Base-by-base conservation (phyloP, 2,888 invertebrate species). In the Epinotia bilunana region DNA sequence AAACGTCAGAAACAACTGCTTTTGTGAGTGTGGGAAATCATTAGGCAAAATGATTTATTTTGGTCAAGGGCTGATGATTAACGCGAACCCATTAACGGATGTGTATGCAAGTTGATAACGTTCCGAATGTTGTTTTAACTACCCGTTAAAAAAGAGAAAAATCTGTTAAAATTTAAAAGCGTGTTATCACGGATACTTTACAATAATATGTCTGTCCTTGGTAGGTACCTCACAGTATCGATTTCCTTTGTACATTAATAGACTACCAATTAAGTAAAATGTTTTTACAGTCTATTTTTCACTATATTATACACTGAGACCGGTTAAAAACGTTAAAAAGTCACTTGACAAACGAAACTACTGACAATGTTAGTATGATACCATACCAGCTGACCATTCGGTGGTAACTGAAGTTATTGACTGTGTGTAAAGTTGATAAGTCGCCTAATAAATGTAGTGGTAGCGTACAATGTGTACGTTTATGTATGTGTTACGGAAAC, bases 361-460 rank as follows among this genome's bases (percentile, higher is more conserved):
- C 69, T 16, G 49, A 49, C 0, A 16, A 49, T 49, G 6, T 53
- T 57, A 55, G 70, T 73, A 69, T 64, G 73, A 55, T 46, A 55
- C 69, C 53, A 53, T 53, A 53, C 53, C n/a, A 69, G 64, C 43
- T 85, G 85, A 79, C 83, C 83, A 80, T 75, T 78, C 85, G 76
- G 76, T 70, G 73, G 78, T 78, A 83, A 85, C 86, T 86, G 84
- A 84, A 84, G 84, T 79, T 88, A 89, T 88, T 87, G 88, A 90
- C 90, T 90, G 86, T 78, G 82, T 77, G 84, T 83, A 81, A 81
- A 80, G 80, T 83, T 89, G 91, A 91, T 90, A 91, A 90, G 85
- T 76, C 81, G 78, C 81, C 55, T 87, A 84, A 85, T 87, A 89
- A 85, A 86, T 84, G 82, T 84, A 80, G 78, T 72, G 75, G 72